phyloP scores from a whole-genome alignment of 2,113 vertebrate genomes.

The Protobothrops mucrosquamatus region DNA sequence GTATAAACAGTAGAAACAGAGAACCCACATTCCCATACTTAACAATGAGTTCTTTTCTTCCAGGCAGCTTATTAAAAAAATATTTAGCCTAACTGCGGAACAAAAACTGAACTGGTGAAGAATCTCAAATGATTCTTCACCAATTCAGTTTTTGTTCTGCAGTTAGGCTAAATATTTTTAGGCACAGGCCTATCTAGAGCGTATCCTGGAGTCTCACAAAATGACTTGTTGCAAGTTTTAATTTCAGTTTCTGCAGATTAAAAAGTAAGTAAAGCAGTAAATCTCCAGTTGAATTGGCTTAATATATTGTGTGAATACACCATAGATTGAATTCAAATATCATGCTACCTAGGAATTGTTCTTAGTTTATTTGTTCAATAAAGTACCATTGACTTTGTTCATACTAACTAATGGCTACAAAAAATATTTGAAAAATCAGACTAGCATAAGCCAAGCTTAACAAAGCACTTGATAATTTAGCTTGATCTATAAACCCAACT shows the following conservation, averaged over 20 bases:
- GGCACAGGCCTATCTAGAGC: neutral
- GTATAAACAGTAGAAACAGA: neutral
- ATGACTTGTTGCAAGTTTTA: neutral
- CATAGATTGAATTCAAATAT: neutral
- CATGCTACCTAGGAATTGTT: neutral
- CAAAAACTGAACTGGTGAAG: neutral
- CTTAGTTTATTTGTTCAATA: neutral
- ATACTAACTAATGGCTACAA: neutral
- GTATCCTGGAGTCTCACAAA: neutral
- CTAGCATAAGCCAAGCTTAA: neutral
- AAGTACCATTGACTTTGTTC: neutral
- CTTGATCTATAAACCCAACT: neutral
- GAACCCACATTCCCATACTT: neutral
- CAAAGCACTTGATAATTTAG: neutral
- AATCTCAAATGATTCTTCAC: no score
- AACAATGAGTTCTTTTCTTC: neutral
- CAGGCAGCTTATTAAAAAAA: neutral
- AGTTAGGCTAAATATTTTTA: no score
- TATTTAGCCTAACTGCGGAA: neutral
- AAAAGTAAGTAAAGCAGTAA: neutral
- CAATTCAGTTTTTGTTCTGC: no score
- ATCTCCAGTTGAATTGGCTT: neutral
- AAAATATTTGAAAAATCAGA: neutral
- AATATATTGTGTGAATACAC: neutral
- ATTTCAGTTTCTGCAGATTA: neutral